Evolutionary conservation across 2,888 invertebrate species (phyloP).

Genomic region (Sipha maydis): DNA sequence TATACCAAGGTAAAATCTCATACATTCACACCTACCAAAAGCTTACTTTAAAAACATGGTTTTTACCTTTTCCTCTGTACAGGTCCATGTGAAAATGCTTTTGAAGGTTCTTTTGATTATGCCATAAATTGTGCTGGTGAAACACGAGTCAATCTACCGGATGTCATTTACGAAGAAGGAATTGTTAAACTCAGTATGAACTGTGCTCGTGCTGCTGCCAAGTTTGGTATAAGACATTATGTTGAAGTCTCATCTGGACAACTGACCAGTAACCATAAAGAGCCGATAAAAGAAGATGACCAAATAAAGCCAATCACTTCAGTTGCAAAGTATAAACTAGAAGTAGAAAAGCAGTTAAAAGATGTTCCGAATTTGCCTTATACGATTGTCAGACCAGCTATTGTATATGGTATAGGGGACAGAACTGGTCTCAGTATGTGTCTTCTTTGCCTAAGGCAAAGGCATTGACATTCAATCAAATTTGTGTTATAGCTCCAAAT

Average conservation of each 20-base stretch:
- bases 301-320: conserved; percentile 85
- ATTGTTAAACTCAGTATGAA: conserved; percentile 84
- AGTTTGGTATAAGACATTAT: conserved; percentile 76
- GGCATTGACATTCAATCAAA: conserved; percentile 8
- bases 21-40: not conserved
- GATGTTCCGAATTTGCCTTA: conserved; percentile 77
- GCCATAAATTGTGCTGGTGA: conserved; percentile 93
- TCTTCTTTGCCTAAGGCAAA: not conserved
- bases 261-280: conserved; percentile 83
- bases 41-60: not conserved
- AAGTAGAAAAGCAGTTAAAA: conserved; percentile 82
- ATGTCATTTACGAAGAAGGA: conserved; percentile 90
- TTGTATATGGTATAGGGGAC: conserved; percentile 89
- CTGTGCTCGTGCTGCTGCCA: conserved; percentile 82
- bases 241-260: conserved; percentile 88
- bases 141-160: conserved; percentile 87
- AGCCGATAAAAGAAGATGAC: conserved; percentile 80
- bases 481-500: conserved; percentile 76
- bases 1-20: conserved; percentile 78
- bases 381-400: conserved; percentile 83
- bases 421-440: conserved; percentile 82
- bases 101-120: conserved; percentile 72
- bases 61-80: conserved; percentile 65
- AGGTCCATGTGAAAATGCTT: conserved; percentile 85
- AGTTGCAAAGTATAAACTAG: conserved; percentile 83